phyloP scores from a whole-genome alignment of 2,888 invertebrate species.

The Orchestes rusci region DNA sequence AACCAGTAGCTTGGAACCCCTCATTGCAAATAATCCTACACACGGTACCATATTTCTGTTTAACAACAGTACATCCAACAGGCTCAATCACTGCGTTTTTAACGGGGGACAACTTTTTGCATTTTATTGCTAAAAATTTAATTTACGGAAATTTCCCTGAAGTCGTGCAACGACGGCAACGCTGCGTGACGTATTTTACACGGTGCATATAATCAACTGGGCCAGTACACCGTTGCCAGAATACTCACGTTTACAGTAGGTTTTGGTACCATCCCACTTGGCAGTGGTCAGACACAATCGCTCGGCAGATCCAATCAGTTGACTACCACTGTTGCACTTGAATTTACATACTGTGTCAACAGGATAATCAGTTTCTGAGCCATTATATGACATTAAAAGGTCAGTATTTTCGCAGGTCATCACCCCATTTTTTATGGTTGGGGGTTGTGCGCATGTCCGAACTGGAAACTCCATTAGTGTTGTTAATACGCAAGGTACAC shows the following conservation, averaged over 20 bases:
- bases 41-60: constrained; percentile 51
- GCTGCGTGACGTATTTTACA: too few species aligned
- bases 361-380: constrained; percentile 41
- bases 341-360: constrained; percentile 61
- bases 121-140: constrained; percentile 44
- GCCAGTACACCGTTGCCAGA: too few species aligned
- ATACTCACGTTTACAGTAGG: constrained; percentile 57
- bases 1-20: constrained; percentile 54
- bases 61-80: constrained; percentile 47
- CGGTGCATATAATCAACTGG: too few species aligned
- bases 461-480: constrained; percentile 41
- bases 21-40: constrained; percentile 53
- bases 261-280: constrained; percentile 61
- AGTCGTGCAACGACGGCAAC: too few species aligned
- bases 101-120: constrained; percentile 43
- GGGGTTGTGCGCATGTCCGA: constrained; percentile 54
- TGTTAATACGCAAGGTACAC: too few species aligned
- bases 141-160: too few species aligned
- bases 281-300: constrained; percentile 60
- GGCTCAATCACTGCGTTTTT: constrained; percentile 50
- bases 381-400: constrained; percentile 37
- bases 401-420: constrained; percentile 48
- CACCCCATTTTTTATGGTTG: constrained; percentile 51
- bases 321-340: constrained; percentile 55
- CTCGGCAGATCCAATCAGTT: constrained; percentile 55